Base-by-base conservation (phyloP, 2,797 vertebrate genomes). In the Phoebastria nigripes region DNA sequence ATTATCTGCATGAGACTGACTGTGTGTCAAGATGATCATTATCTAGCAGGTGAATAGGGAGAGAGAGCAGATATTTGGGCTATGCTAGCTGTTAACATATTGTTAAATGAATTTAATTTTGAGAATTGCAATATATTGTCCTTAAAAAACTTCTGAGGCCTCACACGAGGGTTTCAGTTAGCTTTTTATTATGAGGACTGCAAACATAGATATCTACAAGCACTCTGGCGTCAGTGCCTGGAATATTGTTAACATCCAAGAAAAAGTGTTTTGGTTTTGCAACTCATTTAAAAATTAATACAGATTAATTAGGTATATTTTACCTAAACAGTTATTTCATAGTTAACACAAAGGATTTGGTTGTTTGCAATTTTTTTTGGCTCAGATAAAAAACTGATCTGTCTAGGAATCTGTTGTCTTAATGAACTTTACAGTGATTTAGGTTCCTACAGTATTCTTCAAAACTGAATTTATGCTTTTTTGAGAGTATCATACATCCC, bases 381-480 rank as follows among this genome's bases (percentile, higher is more conserved):
- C 20, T 66, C 26, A n/a, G 22, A 14, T 35, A 35, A 62, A 39
- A 58, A 67, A 37, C 1, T 37, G 4, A n/a, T n/a, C 8, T 56
- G 3, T 8, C 15, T 59, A 44, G 14, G 15, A 56, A 67, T 31
- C 22, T 87, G 1, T 46, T 62, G 3, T 41, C 22, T 49, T 79
- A 61, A 42, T 39, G 28, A 42, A 41, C 2, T 42, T 67, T 28
- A 18, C 1, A 9, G 8, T 78, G 22, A 65, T n/a, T 66, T 33
- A 65, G 2, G 5, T 54, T 94, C 15, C 8, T 49, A 26, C 0
- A 0, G 3, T 54, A 41, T 54, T 66, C 8, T 8, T 89, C 17
- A 71, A 78, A 78, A 66, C 1, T 29, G 9, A 72, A 18, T 61
- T 69, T 46, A 3, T 55, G 17, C 6, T 3, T 14, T 66, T 37